Evolutionary conservation across 2,797 vertebrate genomes (phyloP).

Genomic region (Neopelma chrysocephalum): DNA sequence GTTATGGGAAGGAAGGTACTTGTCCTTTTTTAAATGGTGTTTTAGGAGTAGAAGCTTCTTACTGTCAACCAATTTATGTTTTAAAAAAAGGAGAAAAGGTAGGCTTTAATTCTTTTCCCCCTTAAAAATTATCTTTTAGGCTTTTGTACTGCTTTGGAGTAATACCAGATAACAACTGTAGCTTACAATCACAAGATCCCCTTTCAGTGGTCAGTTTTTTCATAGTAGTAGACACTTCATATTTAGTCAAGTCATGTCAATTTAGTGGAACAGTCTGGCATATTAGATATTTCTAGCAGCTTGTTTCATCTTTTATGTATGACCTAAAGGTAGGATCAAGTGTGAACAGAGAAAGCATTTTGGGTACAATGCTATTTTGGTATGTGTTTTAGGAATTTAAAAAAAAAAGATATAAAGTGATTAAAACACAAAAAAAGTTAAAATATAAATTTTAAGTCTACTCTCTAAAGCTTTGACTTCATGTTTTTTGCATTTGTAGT

Average conservation of each 20-base stretch:
- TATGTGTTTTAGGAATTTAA: neutral
- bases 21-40: neutral
- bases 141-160: constrained; percentile 13
- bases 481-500: neutral
- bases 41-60: neutral
- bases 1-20: neutral
- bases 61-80: neutral
- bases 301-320: constrained; percentile 54
- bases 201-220: constrained; percentile 39
- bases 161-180: constrained; percentile 8
- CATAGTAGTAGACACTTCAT: constrained; percentile 48
- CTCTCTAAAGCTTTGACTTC: neutral
- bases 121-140: neutral
- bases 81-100: neutral
- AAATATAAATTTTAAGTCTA: neutral
- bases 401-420: neutral
- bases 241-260: constrained; percentile 46
- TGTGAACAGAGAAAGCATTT: neutral
- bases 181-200: constrained; percentile 46
- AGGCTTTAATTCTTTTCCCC: neutral
- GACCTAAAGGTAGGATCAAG: constrained; percentile 24
- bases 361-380: neutral
- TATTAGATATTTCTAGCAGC: constrained; percentile 35
- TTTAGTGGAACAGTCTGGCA: constrained; percentile 55
- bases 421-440: neutral